A percentile compares a stretch with the other conserved stretches of the same genome.
These are phyloP conservation scores for Sepiola atlantica DNA, from an alignment of 2,888 invertebrate genomes.

Conservation along the genomic window DNA sequence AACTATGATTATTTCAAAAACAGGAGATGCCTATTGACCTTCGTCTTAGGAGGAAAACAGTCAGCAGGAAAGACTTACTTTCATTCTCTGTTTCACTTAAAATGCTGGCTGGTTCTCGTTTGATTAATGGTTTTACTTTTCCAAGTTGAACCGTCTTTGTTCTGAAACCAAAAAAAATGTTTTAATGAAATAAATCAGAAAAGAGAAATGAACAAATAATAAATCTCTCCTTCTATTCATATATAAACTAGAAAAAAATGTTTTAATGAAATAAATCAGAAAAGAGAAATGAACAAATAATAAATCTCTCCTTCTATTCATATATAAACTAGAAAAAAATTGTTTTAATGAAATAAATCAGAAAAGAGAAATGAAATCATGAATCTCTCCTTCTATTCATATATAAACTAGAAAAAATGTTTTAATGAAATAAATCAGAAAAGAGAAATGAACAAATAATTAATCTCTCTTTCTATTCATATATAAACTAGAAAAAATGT, in stretches of 20 bases:
- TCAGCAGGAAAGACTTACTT: background rate
- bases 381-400: background rate
- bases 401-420: background rate
- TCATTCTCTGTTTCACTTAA: constrained; percentile 20
- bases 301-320: background rate
- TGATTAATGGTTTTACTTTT: background rate
- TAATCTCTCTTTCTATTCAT: background rate
- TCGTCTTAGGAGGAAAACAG: no score
- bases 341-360: background rate
- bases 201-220: background rate
- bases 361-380: background rate
- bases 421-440: background rate
- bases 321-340: background rate
- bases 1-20: no score
- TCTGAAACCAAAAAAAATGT: background rate
- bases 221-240: background rate
- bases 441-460: background rate
- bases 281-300: background rate
- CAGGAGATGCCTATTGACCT: no score
- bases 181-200: background rate
- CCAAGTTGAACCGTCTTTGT: background rate
- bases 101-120: background rate
- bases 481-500: background rate
- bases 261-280: background rate
- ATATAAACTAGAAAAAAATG: background rate